These are phyloP conservation scores for Notamacropus eugenii DNA, from an alignment of 2,797 vertebrate genomes.

Conservation along the genomic window DNA sequence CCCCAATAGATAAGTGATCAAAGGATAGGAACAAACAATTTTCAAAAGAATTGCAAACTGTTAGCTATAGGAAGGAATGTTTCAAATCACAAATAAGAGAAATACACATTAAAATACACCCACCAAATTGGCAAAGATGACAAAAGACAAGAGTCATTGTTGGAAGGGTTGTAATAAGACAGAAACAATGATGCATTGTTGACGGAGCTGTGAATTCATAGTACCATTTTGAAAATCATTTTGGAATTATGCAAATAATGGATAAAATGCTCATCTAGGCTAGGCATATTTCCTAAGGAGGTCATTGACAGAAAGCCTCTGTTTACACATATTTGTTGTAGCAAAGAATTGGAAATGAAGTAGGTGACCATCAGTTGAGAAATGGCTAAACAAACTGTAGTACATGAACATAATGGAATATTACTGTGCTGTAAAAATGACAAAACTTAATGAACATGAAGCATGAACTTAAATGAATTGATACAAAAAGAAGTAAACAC, in stretches of 20 bases:
- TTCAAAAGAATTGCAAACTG: neutral
- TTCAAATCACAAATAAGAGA: neutral
- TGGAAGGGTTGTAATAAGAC: neutral
- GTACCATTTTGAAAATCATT: neutral
- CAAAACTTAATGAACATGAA: neutral
- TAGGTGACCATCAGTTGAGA: neutral
- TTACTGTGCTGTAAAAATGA: neutral
- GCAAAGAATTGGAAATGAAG: neutral
- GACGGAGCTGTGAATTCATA: neutral
- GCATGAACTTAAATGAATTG: neutral
- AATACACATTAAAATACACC: neutral
- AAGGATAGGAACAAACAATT: too few relatives aligned
- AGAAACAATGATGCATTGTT: neutral
- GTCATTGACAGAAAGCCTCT: neutral
- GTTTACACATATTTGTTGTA: neutral
- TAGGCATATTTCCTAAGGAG: neutral
- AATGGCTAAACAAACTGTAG: neutral
- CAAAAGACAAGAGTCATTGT: neutral
- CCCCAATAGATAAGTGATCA: too few relatives aligned
- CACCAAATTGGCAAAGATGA: neutral
- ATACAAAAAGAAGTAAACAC: neutral
- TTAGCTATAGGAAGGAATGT: neutral
- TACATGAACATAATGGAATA: neutral
- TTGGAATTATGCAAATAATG: neutral
- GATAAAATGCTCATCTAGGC: neutral